Evolutionary conservation across 2,113 vertebrate species (phyloP).

Genomic region (Odocoileus hemionus): DNA sequence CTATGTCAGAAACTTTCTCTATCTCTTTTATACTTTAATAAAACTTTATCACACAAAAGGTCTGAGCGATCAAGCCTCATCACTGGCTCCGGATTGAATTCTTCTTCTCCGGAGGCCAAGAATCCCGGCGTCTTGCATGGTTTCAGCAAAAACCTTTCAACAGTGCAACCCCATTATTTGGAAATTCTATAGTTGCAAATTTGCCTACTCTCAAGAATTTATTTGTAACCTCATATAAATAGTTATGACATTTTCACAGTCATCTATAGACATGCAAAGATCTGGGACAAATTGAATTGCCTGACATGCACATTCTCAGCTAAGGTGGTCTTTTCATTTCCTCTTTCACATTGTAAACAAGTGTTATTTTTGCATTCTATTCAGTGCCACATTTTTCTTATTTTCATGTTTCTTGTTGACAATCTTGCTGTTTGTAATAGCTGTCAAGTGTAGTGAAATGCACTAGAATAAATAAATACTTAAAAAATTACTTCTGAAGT

Average conservation of each 20-base stretch:
- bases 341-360: background rate
- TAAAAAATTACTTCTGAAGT: background rate
- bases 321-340: background rate
- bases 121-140: fast-evolving
- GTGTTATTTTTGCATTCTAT: background rate
- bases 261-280: background rate
- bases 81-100: background rate
- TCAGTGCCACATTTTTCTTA: background rate
- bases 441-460: background rate
- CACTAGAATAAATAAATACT: background rate
- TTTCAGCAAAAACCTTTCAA: background rate
- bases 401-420: background rate
- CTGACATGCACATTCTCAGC: background rate
- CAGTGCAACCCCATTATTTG: background rate
- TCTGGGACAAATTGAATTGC: background rate
- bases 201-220: background rate
- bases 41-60: background rate
- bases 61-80: background rate
- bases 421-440: background rate
- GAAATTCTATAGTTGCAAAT: background rate
- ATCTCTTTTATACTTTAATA: background rate
- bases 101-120: background rate
- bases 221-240: background rate
- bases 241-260: background rate
- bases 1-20: background rate